Conservation (phyloP, 1,140 invertebrate species). For the Drosophila rufa region DNA sequence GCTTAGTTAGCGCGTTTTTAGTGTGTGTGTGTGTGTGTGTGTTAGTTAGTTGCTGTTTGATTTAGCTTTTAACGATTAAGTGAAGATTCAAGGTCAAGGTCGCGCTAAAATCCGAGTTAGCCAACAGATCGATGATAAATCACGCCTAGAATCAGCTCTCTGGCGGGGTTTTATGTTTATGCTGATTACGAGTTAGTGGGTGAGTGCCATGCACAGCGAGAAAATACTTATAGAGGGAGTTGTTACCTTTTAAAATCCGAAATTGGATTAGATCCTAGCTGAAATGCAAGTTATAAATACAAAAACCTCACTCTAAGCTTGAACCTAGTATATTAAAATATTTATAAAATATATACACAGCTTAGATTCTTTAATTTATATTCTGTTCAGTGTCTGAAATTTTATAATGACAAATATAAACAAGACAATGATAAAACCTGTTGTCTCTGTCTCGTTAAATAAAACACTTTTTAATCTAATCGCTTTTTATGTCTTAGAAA, state of each 20-base stretch:
- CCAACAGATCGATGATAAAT: constrained; percentile 63
- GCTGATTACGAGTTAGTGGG: constrained; percentile 19
- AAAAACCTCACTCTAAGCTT: too few relatives aligned
- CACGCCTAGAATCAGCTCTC: constrained; percentile 34
- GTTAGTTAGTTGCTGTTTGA: constrained; percentile 48
- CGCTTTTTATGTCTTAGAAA: constrained; percentile 15
- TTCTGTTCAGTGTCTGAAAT: too few relatives aligned
- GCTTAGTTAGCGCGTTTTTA: constrained; percentile 23
- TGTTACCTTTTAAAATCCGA: fast-evolving
- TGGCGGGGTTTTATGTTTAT: constrained; percentile 28
- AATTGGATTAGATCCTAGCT: not conserved
- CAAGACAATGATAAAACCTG: constrained; percentile 10
- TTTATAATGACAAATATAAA: not conserved
- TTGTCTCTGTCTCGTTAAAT: not conserved
- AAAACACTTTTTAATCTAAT: constrained; percentile 11
- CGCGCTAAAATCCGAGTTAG: constrained; percentile 17
- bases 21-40: constrained; percentile 7
- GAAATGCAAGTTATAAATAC: too few relatives aligned
- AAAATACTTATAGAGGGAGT: not conserved
- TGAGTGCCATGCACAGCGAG: not conserved
- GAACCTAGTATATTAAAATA: too few relatives aligned
- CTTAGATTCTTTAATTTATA: not conserved
- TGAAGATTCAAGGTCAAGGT: constrained; percentile 79
- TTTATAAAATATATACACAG: not conserved
- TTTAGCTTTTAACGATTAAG: constrained; percentile 49